A percentile compares a stretch with the other conserved stretches of the same genome.
These are phyloP conservation scores for Ailuropoda melanoleuca DNA, from an alignment of 2,113 vertebrate species.

Conservation along the genomic window DNA sequence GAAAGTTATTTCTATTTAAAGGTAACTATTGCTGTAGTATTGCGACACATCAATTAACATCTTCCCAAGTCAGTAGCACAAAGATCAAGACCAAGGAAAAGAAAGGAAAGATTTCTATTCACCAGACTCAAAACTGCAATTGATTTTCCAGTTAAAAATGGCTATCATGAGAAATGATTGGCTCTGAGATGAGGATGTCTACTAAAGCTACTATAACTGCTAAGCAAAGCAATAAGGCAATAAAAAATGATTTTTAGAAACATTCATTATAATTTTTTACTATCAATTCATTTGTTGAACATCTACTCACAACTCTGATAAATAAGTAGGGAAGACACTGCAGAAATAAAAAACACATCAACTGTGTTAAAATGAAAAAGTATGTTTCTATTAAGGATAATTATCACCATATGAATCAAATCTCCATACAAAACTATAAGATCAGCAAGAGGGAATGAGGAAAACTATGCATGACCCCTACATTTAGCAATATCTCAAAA, in stretches of 20 bases:
- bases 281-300: neutral
- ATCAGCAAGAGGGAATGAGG: neutral
- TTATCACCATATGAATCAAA: neutral
- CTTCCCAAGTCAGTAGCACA: neutral
- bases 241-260: neutral
- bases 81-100: constrained; percentile 2
- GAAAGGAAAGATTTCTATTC: neutral
- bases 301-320: neutral
- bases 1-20: neutral
- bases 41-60: neutral
- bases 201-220: neutral
- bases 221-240: neutral
- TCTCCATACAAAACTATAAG: neutral
- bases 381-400: constrained; percentile 20
- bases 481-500: constrained; percentile 8
- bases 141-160: neutral
- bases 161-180: neutral
- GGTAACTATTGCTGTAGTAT: neutral
- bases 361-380: neutral
- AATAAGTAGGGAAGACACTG: neutral
- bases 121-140: neutral
- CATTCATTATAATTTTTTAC: neutral
- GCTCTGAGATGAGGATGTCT: neutral
- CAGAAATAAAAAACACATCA: constrained; percentile 29
- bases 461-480: neutral